Evolutionary conservation across 2,888 invertebrate genomes (phyloP).

Genomic region (Adelognathus sp.): DNA sequence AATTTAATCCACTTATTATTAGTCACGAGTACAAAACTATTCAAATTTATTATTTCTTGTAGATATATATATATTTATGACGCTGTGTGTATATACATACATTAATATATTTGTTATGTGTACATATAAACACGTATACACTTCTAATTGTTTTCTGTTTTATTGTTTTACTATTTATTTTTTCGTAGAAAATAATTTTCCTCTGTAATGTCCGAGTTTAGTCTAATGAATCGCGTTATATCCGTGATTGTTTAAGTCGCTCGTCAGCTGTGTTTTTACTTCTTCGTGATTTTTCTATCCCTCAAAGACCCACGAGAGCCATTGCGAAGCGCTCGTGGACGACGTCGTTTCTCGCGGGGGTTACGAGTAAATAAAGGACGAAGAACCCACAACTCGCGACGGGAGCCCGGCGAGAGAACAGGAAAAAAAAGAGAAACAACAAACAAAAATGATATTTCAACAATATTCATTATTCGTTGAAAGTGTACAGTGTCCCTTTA

Average conservation of each 20-base stretch:
- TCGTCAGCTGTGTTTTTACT: neutral
- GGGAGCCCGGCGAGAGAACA: neutral
- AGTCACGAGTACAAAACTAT: constrained; percentile 53
- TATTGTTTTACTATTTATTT: neutral
- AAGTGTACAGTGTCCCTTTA: constrained; percentile 55
- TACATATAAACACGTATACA: constrained; percentile 20
- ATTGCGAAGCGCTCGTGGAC: neutral
- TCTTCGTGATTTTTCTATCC: neutral
- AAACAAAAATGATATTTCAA: no score
- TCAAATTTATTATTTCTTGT: constrained; percentile 25
- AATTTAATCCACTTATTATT: constrained; percentile 12
- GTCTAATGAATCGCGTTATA: neutral
- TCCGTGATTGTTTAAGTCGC: neutral
- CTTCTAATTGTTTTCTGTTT: neutral
- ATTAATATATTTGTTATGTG: constrained; percentile 2
- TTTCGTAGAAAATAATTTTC: neutral
- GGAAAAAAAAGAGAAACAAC: neutral
- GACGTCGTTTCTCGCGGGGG: neutral
- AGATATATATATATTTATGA: neutral
- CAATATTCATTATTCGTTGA: constrained; percentile 43
- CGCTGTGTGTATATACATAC: constrained; percentile 3
- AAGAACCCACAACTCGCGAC: neutral
- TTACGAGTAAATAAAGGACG: neutral
- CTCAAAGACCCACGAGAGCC: neutral
- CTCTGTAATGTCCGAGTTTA: neutral